These are phyloP conservation scores for Chitala chitala DNA, from an alignment of 2,113 vertebrate species.

Conservation along the genomic window DNA sequence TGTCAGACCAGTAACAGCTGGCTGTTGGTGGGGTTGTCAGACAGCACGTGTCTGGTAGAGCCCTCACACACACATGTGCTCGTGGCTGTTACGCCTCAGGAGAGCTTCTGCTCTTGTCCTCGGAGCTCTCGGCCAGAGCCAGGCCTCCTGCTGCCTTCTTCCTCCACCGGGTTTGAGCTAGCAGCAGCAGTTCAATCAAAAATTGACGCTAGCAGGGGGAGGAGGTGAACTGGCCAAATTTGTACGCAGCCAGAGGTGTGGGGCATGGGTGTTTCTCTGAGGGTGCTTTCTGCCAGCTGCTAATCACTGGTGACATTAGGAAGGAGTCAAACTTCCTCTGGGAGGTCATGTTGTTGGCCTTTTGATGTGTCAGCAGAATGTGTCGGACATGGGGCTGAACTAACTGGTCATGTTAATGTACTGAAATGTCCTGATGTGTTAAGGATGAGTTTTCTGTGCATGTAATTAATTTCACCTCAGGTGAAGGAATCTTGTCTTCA, in stretches of 20 bases:
- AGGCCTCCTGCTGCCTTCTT: background rate
- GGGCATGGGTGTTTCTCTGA: too few relatives aligned
- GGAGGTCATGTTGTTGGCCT: background rate
- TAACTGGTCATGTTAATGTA: background rate
- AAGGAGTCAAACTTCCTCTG: background rate
- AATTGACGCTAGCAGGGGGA: too few relatives aligned
- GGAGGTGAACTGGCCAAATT: too few relatives aligned
- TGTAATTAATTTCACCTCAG: background rate
- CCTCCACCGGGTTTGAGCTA: too few relatives aligned
- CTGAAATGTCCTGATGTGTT: background rate
- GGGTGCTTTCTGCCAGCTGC: background rate
- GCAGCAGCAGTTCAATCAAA: too few relatives aligned
- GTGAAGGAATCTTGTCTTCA: too few relatives aligned
- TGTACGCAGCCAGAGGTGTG: too few relatives aligned
- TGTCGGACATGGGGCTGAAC: background rate
- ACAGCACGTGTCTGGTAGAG: background rate
- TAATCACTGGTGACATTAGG: background rate
- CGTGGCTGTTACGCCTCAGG: constrained; percentile 1
- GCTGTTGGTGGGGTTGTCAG: background rate
- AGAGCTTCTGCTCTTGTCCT: background rate
- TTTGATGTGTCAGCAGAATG: background rate
- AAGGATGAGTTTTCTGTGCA: background rate
- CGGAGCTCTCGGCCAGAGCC: background rate
- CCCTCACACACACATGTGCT: background rate
- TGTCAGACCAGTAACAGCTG: background rate